phyloP scores from a whole-genome alignment of 2,113 vertebrate species.

The Nyctibius bracteatus region DNA sequence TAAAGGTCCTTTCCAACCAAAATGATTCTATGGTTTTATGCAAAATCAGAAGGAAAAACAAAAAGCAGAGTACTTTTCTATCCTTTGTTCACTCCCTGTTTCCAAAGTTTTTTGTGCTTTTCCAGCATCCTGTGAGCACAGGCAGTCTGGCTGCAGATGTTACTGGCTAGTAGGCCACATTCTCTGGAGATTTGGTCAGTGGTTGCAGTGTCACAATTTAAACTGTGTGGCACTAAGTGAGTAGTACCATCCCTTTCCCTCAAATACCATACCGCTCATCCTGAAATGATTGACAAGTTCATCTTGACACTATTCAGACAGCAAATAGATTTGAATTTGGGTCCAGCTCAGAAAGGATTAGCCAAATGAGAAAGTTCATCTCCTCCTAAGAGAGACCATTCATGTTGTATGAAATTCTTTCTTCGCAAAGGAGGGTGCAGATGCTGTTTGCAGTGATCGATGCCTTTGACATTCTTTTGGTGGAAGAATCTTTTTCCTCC shows the following conservation, averaged over 20 bases:
- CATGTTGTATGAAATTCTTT: neutral
- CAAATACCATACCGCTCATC: neutral
- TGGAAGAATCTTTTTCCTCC: neutral
- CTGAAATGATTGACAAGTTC: neutral
- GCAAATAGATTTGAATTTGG: neutral
- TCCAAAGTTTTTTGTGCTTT: neutral
- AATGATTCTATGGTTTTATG: no score
- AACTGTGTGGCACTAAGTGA: neutral
- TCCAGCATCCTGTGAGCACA: neutral
- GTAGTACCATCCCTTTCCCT: neutral
- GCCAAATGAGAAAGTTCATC: neutral
- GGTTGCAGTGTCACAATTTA: neutral
- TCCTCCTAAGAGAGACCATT: neutral
- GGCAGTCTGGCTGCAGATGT: neutral
- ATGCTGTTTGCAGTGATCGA: neutral
- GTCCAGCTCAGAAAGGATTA: neutral
- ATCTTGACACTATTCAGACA: neutral
- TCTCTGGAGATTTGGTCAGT: neutral
- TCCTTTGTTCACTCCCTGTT: rapidly evolving
- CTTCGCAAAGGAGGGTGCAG: neutral
- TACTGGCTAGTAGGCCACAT: neutral
- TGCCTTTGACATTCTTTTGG: neutral
- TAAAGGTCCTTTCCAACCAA: no score
- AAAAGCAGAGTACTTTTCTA: neutral
- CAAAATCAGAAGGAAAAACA: neutral